These are phyloP conservation scores for Aplodontia rufa DNA, from an alignment of 2,113 vertebrate genomes.

Conservation along the genomic window DNA sequence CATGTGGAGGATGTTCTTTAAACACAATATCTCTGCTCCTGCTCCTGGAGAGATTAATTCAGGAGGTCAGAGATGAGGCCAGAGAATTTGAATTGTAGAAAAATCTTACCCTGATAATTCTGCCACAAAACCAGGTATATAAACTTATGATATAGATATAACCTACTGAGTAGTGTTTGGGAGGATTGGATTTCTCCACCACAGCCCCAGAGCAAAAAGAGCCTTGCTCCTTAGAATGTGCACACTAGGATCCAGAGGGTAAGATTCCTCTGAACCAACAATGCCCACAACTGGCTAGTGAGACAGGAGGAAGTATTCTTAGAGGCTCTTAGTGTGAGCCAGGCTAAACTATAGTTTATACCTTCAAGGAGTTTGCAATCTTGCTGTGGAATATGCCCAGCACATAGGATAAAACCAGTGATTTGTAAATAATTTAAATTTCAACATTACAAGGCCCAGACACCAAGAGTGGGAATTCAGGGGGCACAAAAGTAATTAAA, in stretches of 20 bases:
- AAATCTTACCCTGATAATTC: not conserved
- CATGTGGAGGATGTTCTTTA: not conserved
- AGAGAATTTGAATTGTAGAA: not conserved
- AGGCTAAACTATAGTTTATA: not conserved
- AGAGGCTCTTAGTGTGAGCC: not conserved
- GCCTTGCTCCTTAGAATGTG: not conserved
- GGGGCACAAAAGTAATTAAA: not conserved
- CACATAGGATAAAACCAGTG: not conserved
- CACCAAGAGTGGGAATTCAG: not conserved
- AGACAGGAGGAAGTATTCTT: not conserved
- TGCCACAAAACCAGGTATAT: not conserved
- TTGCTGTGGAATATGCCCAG: not conserved
- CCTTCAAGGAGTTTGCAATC: not conserved
- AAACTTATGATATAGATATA: not conserved
- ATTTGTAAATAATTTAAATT: slow-evolving; percentile 6
- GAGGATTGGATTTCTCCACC: not conserved
- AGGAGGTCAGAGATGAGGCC: not conserved
- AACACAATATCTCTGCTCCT: not conserved
- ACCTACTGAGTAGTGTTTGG: not conserved
- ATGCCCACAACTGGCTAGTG: not conserved
- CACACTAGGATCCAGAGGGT: not conserved
- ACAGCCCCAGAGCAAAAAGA: not conserved
- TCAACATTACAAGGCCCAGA: not conserved
- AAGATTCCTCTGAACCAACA: not conserved
- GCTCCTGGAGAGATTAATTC: not conserved